Evolutionary conservation across 2,888 invertebrate genomes (phyloP).

Genomic region (Caenorhabditis wallacei): DNA sequence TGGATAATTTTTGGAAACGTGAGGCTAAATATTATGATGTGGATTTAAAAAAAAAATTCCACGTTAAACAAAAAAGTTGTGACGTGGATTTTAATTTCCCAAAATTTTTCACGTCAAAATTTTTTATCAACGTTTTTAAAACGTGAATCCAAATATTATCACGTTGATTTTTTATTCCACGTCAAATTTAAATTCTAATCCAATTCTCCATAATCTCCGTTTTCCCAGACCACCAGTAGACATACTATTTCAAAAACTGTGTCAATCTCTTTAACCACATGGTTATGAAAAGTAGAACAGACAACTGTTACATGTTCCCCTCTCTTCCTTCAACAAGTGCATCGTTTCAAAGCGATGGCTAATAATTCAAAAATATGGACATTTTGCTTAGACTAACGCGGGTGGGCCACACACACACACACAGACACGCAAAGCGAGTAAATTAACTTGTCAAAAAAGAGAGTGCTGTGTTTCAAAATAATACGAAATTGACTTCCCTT

Average conservation of each 20-base stretch:
- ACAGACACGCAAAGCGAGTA: conserved; percentile 42
- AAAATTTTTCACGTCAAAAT: no score
- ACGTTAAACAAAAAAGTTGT: no score
- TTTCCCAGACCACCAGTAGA: conserved; percentile 1
- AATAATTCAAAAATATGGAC: conserved; percentile 60
- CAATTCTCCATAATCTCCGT: background rate
- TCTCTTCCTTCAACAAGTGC: background rate
- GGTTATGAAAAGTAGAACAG: conserved; percentile 1
- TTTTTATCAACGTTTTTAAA: no score
- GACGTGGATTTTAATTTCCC: no score
- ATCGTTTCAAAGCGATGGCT: conserved; percentile 7
- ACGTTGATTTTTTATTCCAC: no score
- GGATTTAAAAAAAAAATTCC: no score
- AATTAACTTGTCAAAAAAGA: conserved; percentile 57
- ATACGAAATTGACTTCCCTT: conserved; percentile 22
- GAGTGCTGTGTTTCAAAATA: conserved; percentile 36
- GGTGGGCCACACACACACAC: conserved; percentile 23
- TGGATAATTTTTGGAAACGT: no score
- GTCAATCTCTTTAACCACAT: background rate
- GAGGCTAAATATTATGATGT: no score
- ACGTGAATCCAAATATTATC: no score
- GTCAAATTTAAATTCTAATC: no score
- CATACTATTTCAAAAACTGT: background rate
- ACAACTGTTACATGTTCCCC: conserved; percentile 31
- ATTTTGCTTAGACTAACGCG: conserved; percentile 8